Evolutionary conservation across 30 jellyfish, hydroid and myxozoan genomes (phyloP), one percentile per base, ranked within the genome.

Genomic region (Rhopilema esculentum): DNA sequence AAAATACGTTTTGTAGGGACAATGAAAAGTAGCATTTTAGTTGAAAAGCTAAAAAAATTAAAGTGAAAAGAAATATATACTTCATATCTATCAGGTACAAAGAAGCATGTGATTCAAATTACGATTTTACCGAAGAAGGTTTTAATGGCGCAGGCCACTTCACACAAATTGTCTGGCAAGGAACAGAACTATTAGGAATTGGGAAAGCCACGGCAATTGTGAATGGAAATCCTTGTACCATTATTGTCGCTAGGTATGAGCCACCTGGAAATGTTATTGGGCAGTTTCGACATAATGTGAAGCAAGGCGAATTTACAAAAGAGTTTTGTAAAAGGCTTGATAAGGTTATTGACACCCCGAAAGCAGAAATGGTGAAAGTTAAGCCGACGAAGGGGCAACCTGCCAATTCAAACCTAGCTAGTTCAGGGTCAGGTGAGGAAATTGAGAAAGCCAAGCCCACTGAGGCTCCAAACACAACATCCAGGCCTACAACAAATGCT

Each of bases 241-340:
- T 75, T 24, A 82, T 93, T 23, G 98, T 93, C 33, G 98, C 97
- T 15, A 82, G 83, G 33, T 88, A 79, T 53, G 88, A 80, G 61
- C 98, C 97, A 50, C 89, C 95, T 30, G 98, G 98, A 0, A 93
- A 93, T 51, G 40, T 84, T 19, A 83, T 77, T 25, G 97, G 97
- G 31, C 40, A 67, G 27, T 93, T 80, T 87, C 21, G 75, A 66
- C 53, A 69, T 6, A 93, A 93, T 66, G 98, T 93, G 17, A 70
- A 81, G 49, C 93, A 50, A 16, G 98, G 98, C 16, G 49, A n/a
- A 23, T 93, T 87, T 67, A 87, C 86, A 1, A 66, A 78, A 31
- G 84, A 80, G n/a, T 77, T 57, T 64, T 91, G 97, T 84, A 88
- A 87, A 28, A 76, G 68, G 33, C 24, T 81, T 25, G 82, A 68